phyloP scores from a whole-genome alignment of 1,140 invertebrate species.

The Hylaeus volcanicus region DNA sequence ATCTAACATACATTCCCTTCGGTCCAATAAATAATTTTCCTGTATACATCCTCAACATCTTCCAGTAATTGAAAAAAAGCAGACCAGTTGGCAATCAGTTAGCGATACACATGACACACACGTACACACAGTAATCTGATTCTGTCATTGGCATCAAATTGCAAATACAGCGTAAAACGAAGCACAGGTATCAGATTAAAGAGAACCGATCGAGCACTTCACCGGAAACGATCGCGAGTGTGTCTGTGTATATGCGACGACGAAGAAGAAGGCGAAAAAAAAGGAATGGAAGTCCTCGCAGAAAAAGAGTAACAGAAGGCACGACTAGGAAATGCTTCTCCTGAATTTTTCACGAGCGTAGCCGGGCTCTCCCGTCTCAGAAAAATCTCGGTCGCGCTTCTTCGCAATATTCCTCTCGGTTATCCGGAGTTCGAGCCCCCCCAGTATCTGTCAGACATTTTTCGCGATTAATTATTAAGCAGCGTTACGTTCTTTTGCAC shows the following conservation, averaged over 20 bases:
- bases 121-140: too few species aligned
- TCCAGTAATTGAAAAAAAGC: too few species aligned
- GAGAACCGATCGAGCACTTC: background rate
- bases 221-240: background rate
- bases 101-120: too few species aligned
- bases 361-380: constrained; percentile 10
- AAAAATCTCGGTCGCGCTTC: constrained; percentile 39
- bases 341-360: constrained; percentile 51
- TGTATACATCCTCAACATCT: too few species aligned
- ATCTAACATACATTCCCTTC: too few species aligned
- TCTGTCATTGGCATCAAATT: background rate
- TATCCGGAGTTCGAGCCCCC: constrained; percentile 9
- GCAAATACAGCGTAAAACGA: background rate
- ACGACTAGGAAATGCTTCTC: constrained; percentile 39
- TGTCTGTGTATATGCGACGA: background rate
- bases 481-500: background rate
- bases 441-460: constrained; percentile 14
- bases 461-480: constrained; percentile 48
- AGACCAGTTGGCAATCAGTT: too few species aligned
- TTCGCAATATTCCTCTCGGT: constrained; percentile 32
- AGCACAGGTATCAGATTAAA: background rate
- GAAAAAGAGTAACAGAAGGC: constrained; percentile 6
- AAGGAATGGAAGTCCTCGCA: background rate
- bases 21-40: too few species aligned
- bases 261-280: background rate